These are phyloP conservation scores for Dorcus hopei DNA, from an alignment of 2,888 invertebrate genomes.

Conservation along the genomic window DNA sequence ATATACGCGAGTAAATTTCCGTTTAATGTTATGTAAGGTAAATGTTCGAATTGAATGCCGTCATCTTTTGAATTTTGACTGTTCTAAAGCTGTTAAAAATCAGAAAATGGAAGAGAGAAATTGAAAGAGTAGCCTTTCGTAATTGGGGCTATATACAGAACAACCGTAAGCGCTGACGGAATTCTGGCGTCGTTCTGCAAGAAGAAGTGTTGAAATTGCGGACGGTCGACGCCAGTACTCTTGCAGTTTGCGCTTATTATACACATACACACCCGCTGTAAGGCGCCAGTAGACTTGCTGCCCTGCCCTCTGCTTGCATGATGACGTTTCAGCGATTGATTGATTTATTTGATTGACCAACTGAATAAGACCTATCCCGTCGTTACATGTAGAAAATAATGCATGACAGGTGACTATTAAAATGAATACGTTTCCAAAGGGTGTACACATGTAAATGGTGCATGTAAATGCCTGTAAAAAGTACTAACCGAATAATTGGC, in stretches of 20 bases:
- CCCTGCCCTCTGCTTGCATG: slow-evolving; percentile 29
- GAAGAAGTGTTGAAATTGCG: neutral
- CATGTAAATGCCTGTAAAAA: slow-evolving; percentile 24
- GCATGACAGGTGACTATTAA: slow-evolving; percentile 39
- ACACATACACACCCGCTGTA: slow-evolving; percentile 14
- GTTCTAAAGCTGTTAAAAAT: no score
- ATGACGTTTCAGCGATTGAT: slow-evolving; percentile 14
- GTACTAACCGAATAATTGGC: slow-evolving; percentile 20
- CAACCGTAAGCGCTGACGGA: slow-evolving; percentile 25
- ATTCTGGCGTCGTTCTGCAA: neutral
- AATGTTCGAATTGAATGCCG: no score
- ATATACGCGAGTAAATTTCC: no score
- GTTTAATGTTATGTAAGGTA: no score
- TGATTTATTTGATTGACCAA: slow-evolving; percentile 18
- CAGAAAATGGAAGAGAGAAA: neutral
- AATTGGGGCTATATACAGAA: slow-evolving; percentile 31
- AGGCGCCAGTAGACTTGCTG: slow-evolving; percentile 33
- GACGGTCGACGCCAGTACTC: neutral
- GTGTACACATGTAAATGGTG: slow-evolving; percentile 26
- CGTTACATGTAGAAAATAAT: slow-evolving; percentile 16
- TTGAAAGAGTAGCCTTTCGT: slow-evolving; percentile 5
- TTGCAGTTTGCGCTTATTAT: neutral
- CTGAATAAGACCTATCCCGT: slow-evolving; percentile 12
- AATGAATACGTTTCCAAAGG: slow-evolving; percentile 47
- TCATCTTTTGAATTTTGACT: no score